phyloP scores from a whole-genome alignment of 2,113 vertebrate genomes.

The Sylvilagus bachmani region DNA sequence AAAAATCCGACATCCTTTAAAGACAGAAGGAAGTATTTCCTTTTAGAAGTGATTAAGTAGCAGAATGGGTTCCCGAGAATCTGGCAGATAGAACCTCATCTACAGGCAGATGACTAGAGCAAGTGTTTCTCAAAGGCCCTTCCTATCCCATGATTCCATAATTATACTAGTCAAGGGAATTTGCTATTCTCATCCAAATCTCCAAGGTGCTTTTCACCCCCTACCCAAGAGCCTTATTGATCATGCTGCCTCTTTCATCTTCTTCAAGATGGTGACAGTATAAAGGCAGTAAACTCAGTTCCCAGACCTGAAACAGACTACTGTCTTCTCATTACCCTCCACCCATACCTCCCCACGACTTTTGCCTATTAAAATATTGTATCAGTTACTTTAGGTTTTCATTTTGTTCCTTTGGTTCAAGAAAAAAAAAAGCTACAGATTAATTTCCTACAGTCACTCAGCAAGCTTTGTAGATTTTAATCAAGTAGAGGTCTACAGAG shows the following conservation, averaged over 20 bases:
- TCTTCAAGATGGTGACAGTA: constrained; percentile 29
- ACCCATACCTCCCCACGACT: not conserved
- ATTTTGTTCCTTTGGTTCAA: constrained; percentile 67
- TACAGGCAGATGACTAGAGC: not conserved
- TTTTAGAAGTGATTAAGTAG: constrained; percentile 35
- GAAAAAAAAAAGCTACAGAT: constrained; percentile 55
- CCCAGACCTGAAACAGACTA: not conserved
- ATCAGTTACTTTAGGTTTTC: constrained; percentile 64
- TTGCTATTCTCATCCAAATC: constrained; percentile 47
- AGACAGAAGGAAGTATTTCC: constrained; percentile 44
- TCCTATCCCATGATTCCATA: constrained; percentile 21
- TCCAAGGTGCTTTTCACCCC: not conserved
- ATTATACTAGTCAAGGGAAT: constrained; percentile 52
- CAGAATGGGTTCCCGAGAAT: not conserved
- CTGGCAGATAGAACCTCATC: not conserved
- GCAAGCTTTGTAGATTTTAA: constrained; percentile 53
- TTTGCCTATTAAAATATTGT: constrained; percentile 60
- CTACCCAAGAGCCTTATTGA: constrained; percentile 50
- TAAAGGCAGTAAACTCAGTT: constrained; percentile 15
- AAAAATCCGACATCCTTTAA: constrained; percentile 11
- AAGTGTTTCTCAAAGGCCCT: not conserved
- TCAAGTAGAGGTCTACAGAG: constrained; percentile 49
- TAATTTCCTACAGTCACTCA: constrained; percentile 59
- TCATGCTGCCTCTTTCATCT: not conserved
- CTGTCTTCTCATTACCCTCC: constrained; percentile 8